Evolutionary conservation across 2,888 invertebrate genomes (phyloP).

Genomic region (Pollenia griseotomentosa): DNA sequence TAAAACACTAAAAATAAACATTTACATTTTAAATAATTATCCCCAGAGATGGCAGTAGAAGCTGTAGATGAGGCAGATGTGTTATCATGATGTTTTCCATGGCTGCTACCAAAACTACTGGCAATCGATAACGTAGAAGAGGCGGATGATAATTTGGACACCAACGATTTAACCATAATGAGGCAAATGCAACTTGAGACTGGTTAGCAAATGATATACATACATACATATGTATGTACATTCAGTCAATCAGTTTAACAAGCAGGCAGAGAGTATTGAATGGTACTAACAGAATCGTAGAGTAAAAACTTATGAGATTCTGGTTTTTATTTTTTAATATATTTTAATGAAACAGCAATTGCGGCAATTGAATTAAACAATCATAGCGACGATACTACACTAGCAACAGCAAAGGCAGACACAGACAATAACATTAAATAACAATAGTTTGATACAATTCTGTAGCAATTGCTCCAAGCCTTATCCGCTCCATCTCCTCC

Average conservation of each 20-base stretch:
- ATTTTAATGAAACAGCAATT: constrained; percentile 55
- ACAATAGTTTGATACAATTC: constrained; percentile 28
- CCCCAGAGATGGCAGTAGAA: constrained; percentile 67
- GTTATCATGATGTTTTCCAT: constrained; percentile 73
- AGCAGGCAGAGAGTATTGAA: neutral
- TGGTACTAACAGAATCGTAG: neutral
- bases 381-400: constrained; percentile 51
- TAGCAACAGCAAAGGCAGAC: constrained; percentile 1
- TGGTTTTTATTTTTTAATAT: constrained; percentile 19
- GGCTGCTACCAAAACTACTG: constrained; percentile 75
- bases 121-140: constrained; percentile 80
- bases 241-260: neutral
- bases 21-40: constrained; percentile 72
- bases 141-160: constrained; percentile 82
- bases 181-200: constrained; percentile 7
- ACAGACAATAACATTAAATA: constrained; percentile 44
- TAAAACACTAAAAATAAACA: constrained; percentile 31
- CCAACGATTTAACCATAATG: constrained; percentile 82
- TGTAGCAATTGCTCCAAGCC: constrained; percentile 12
- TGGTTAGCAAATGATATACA: neutral
- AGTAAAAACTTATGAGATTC: constrained; percentile 43
- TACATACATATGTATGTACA: no score
- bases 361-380: constrained; percentile 71
- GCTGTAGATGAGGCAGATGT: constrained; percentile 49
- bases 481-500: neutral